Conservation (phyloP, 1,140 invertebrate genomes). For the Episyrphus balteatus region DNA sequence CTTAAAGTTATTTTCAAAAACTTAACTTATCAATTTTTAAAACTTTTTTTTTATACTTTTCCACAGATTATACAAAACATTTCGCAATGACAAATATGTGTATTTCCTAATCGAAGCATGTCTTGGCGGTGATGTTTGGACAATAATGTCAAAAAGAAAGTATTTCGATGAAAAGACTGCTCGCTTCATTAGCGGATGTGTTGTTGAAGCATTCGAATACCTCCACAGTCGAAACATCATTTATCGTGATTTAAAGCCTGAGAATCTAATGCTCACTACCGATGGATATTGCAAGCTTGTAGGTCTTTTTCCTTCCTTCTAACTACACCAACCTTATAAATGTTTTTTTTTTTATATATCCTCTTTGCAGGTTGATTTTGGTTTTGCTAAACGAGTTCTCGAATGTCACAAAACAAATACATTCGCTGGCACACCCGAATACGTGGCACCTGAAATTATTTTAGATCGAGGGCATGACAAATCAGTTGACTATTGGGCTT, state of each 20-base stretch:
- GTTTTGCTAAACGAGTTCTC: conserved; percentile 86
- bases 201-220: conserved; percentile 84
- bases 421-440: conserved; percentile 87
- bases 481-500: conserved; percentile 89
- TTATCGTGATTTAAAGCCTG: conserved; percentile 90
- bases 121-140: conserved; percentile 96
- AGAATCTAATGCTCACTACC: conserved; percentile 81
- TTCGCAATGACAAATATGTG: conserved; percentile 87
- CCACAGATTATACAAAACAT: conserved; percentile 79
- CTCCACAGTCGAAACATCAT: conserved; percentile 78
- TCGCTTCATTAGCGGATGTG: conserved; percentile 83
- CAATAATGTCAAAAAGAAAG: conserved; percentile 68
- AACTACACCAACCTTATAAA: background rate
- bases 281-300: conserved; percentile 88
- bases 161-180: conserved; percentile 77
- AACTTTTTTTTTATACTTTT: conserved; percentile 2
- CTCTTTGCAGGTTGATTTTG: conserved; percentile 74
- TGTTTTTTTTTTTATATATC: background rate
- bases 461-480: conserved; percentile 88
- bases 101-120: conserved; percentile 97
- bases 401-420: conserved; percentile 83
- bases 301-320: conserved; percentile 10
- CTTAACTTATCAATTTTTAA: background rate
- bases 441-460: conserved; percentile 89
- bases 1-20: too few species aligned